Percentiles rank a stretch among this genome's conserved stretches.
Conservation (phyloP, 1,140 invertebrate species). For the Leptopilina boulardi region DNA sequence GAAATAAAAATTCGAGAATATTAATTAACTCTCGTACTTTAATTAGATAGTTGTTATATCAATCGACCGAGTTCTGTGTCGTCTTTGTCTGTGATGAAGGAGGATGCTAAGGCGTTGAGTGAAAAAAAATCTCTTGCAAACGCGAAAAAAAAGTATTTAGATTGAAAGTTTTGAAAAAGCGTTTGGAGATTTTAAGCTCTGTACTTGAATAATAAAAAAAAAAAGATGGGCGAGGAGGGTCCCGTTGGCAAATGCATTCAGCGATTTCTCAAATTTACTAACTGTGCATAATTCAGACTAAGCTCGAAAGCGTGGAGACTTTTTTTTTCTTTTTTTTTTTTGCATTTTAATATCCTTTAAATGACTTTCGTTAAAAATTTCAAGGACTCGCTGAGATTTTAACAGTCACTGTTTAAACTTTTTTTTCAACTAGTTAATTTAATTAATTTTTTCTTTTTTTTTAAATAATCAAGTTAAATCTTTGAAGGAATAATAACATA, state of each 20-base stretch:
- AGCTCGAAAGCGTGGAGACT: constrained; percentile 64
- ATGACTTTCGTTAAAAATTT: constrained; percentile 31
- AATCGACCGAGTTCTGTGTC: constrained; percentile 48
- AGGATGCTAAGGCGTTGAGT: constrained; percentile 41
- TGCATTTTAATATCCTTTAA: constrained; percentile 28
- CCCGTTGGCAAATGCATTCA: constrained; percentile 61
- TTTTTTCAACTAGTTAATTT: neutral
- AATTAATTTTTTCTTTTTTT: constrained; percentile 37
- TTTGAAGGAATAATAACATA: neutral
- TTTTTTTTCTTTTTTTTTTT: constrained; percentile 35
- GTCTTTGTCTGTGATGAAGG: constrained; percentile 52
- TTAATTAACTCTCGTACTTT: constrained; percentile 25
- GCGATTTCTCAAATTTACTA: constrained; percentile 61
- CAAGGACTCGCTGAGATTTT: neutral
- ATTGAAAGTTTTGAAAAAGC: neutral
- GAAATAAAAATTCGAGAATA: neutral
- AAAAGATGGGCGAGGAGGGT: constrained; percentile 38
- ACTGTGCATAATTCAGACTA: constrained; percentile 66
- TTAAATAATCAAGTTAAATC: constrained; percentile 40
- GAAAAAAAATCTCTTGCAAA: constrained; percentile 25
- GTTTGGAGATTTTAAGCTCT: constrained; percentile 18
- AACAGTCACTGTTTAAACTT: neutral
- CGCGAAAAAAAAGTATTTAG: constrained; percentile 30
- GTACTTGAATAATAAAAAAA: neutral
- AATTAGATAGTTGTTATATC: constrained; percentile 25